phyloP scores from a whole-genome alignment of 2,888 invertebrate species.

The Hemaris fuciformis region DNA sequence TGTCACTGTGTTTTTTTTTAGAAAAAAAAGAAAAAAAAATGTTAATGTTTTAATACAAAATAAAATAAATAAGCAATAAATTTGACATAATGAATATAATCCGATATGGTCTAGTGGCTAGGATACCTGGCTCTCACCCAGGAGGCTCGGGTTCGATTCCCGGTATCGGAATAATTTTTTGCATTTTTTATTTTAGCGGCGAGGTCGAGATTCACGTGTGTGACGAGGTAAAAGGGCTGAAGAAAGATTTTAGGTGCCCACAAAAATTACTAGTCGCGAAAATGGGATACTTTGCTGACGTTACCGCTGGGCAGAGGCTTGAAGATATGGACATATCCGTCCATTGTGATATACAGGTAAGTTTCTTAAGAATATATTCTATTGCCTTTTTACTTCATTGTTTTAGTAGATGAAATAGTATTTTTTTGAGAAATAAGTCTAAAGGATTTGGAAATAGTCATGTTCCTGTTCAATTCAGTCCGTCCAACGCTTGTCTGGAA shows the following conservation, averaged over 20 bases:
- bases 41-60: too few relatives aligned
- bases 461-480: too few relatives aligned
- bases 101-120: constrained; percentile 85
- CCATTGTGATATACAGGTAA: constrained; percentile 95
- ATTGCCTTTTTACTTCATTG: too few relatives aligned
- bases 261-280: constrained; percentile 92
- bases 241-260: constrained; percentile 94
- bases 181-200: constrained; percentile 68
- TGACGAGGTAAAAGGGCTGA: constrained; percentile 94
- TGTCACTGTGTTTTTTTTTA: too few relatives aligned
- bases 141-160: constrained; percentile 83
- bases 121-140: constrained; percentile 88
- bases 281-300: constrained; percentile 97
- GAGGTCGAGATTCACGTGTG: constrained; percentile 97
- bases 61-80: constrained; percentile 16
- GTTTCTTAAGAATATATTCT: neutral
- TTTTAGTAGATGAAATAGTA: too few relatives aligned
- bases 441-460: too few relatives aligned
- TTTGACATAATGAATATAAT: constrained; percentile 25
- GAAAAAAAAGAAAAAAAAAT: too few relatives aligned
- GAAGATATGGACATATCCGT: constrained; percentile 98
- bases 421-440: too few relatives aligned
- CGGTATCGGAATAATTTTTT: constrained; percentile 75
- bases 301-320: constrained; percentile 89
- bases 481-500: too few relatives aligned